These are phyloP conservation scores for Sthenelais limicola DNA, from an alignment of 2,888 invertebrate species.

Conservation along the genomic window DNA sequence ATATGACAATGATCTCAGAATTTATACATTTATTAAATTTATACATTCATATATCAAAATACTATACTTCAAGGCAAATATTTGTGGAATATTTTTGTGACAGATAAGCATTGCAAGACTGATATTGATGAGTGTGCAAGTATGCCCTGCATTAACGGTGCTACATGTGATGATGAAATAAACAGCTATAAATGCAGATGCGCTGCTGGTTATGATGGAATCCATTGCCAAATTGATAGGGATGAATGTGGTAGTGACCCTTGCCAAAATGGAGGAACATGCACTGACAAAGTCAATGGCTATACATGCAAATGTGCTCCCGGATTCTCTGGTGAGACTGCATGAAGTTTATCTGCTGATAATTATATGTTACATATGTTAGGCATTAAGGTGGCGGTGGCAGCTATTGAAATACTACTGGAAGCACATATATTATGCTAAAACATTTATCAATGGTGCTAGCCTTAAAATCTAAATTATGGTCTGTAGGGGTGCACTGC, in stretches of 20 bases:
- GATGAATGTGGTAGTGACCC: slow-evolving; percentile 25
- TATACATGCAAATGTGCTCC: slow-evolving; percentile 6
- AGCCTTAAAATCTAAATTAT: too few relatives aligned
- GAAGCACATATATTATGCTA: too few relatives aligned
- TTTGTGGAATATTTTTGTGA: too few relatives aligned
- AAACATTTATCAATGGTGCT: too few relatives aligned
- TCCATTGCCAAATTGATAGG: slow-evolving; percentile 6
- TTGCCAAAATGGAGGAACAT: slow-evolving; percentile 15
- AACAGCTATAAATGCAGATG: neutral
- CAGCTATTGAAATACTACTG: too few relatives aligned
- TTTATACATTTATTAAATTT: too few relatives aligned
- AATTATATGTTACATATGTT: too few relatives aligned
- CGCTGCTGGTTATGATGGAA: slow-evolving; percentile 24
- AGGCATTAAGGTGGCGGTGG: too few relatives aligned
- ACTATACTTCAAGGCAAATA: too few relatives aligned
- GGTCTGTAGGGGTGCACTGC: slow-evolving; percentile 6
- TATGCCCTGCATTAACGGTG: neutral
- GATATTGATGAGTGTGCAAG: slow-evolving; percentile 13
- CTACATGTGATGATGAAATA: neutral
- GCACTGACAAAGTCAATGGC: slow-evolving; percentile 19
- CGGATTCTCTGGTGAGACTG: slow-evolving; percentile 16
- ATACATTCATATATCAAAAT: too few relatives aligned
- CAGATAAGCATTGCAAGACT: slow-evolving; percentile 8
- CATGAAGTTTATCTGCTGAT: too few relatives aligned
- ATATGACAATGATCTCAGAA: too few relatives aligned